Percentiles rank a stretch among this genome's conserved stretches.
phyloP scores from a whole-genome alignment of 2,888 invertebrate species.

The Acleris holmiana region DNA sequence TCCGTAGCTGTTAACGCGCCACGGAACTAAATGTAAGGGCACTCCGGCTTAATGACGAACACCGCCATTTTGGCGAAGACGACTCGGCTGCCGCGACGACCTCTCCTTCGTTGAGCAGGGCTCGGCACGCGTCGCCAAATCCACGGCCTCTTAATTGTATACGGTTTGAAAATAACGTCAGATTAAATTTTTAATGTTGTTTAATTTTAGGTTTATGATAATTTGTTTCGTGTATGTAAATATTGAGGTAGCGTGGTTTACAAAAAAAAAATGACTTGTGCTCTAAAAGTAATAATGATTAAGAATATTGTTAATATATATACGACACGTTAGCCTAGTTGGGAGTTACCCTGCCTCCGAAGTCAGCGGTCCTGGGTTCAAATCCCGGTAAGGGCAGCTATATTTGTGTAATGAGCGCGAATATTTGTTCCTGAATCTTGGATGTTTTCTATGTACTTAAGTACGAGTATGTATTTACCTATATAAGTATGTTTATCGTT shows the following conservation, averaged over 20 bases:
- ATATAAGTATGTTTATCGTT: no score
- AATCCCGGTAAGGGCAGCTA: no score
- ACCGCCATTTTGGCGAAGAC: slow-evolving; percentile 69
- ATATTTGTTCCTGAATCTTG: no score
- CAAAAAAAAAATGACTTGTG: background rate
- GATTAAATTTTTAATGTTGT: background rate
- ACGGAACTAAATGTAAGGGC: slow-evolving; percentile 64
- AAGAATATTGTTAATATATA: no score
- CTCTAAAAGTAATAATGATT: no score
- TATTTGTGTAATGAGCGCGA: no score
- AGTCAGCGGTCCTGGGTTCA: no score
- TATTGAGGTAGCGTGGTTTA: background rate
- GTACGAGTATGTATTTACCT: no score
- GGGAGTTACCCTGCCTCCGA: no score
- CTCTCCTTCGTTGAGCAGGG: slow-evolving; percentile 17
- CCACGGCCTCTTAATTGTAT: slow-evolving; percentile 5
- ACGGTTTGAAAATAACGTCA: slow-evolving; percentile 8
- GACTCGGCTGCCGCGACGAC: slow-evolving; percentile 41
- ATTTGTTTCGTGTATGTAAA: background rate
- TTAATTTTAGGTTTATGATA: slow-evolving; percentile 2
- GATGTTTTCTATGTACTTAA: no score
- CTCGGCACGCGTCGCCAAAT: slow-evolving; percentile 14
- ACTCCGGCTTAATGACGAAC: slow-evolving; percentile 76
- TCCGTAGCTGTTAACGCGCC: slow-evolving; percentile 72
- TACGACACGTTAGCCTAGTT: no score